Base-by-base conservation (phyloP, 2,797 vertebrate species). In the Cheirogaleus major region DNA sequence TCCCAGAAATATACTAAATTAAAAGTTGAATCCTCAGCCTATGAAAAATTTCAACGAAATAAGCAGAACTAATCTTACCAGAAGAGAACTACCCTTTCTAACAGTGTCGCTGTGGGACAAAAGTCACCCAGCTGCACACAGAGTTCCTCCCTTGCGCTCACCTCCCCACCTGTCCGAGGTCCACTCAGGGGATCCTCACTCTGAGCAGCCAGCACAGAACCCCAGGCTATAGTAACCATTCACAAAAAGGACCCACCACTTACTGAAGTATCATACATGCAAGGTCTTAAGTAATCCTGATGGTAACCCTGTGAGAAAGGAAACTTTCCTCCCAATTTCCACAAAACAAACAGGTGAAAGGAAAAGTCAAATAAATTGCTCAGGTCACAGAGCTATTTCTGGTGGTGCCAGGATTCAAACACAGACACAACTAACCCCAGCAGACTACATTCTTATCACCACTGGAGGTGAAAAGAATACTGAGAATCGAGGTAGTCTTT, bases 1-100 rank as follows among this genome's bases (percentile, higher is more conserved):
- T 92, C 70, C 57, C 35, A 91, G 78, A 96, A 95, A 79, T 48
- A 86, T 0, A 59, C 32, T 59, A 70, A 45, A 75, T 4, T 87
- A 14, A 82, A 82, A 81, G 23, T 88, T 22, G 63, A 82, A 89
- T 88, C 65, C 38, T 90, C 67, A 72, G 61, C 41, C 76, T 73
- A 38, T 14, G 52, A 76, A 38, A 70, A 41, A 45, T 35, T 52
- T 91, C 27, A 45, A 67, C 17, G 12, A 23, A 73, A 73, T 18
- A 7, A 45, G 57, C 69, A 91, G 43, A 91, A 22, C 43, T 5
- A 12, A 8, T 43, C 55, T 32, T 20, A 48, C 67, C 11, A 4
- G 45, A 93, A 67, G 7, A 86, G 20, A 43, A 55, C 2, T 14
- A 10, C 4, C 27, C 35, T 82, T 70, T 32, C 45, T 9, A 43